Conservation (phyloP, 2,888 invertebrate species). For the Paralinhomoeus sp. region DNA sequence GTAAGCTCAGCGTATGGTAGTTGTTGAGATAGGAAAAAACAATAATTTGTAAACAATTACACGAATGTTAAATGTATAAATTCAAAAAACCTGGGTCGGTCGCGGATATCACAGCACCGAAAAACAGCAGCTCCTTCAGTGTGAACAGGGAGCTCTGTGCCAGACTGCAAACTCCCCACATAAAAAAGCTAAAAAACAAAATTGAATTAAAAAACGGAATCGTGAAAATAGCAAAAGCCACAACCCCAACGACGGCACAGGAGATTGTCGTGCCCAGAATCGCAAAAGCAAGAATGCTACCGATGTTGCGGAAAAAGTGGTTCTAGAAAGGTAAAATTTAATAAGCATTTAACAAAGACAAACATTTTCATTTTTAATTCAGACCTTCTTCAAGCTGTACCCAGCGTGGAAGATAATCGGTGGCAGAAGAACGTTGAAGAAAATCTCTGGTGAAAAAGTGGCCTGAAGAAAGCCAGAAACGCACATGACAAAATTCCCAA, state of each 20-base stretch:
- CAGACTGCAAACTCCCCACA: slow-evolving; percentile 56
- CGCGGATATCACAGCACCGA: slow-evolving; percentile 81
- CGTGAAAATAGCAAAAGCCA: neutral
- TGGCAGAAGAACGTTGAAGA: slow-evolving; percentile 87
- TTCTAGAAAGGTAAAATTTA: slow-evolving; percentile 7
- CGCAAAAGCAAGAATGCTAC: slow-evolving; percentile 20
- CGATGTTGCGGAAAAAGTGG: slow-evolving; percentile 22
- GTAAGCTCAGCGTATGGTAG: neutral
- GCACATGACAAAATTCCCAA: too few species aligned
- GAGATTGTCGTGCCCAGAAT: slow-evolving; percentile 22
- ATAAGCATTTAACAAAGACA: too few species aligned
- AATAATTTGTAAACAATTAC: neutral
- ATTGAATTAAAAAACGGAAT: slow-evolving; percentile 5
- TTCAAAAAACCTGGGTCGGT: slow-evolving; percentile 51
- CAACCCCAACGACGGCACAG: slow-evolving; percentile 12
- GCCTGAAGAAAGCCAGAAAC: slow-evolving; percentile 44
- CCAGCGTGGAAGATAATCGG: slow-evolving; percentile 96
- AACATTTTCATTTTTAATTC: too few species aligned
- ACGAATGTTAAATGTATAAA: neutral
- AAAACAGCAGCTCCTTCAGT: slow-evolving; percentile 78
- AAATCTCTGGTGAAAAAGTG: slow-evolving; percentile 92
- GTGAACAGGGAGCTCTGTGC: slow-evolving; percentile 39
- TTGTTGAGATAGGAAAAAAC: neutral
- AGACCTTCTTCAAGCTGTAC: slow-evolving; percentile 77
- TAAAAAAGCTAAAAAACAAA: slow-evolving; percentile 39